These are phyloP conservation scores for Anarrhichthys ocellatus DNA, from an alignment of 2,113 vertebrate genomes.

Conservation along the genomic window DNA sequence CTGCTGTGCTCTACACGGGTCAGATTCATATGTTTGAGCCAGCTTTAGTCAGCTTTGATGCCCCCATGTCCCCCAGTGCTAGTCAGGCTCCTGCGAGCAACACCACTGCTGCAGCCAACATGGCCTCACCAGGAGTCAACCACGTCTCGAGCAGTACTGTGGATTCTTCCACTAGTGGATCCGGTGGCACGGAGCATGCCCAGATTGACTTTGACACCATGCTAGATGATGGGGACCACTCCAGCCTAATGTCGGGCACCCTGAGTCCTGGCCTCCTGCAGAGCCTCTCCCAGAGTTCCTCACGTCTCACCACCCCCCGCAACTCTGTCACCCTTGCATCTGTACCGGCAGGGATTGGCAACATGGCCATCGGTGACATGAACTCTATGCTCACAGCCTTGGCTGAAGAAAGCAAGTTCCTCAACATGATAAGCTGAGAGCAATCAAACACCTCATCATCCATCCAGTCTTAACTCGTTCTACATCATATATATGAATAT, in stretches of 20 bases:
- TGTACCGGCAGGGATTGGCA: slow-evolving; percentile 92
- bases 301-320: slow-evolving; percentile 95
- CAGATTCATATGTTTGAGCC: slow-evolving; percentile 94
- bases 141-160: slow-evolving; percentile 98
- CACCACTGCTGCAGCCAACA: slow-evolving; percentile 76
- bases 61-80: slow-evolving; percentile 79
- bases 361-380: slow-evolving; percentile 99
- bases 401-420: slow-evolving; percentile 97
- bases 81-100: slow-evolving; percentile 75
- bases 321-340: slow-evolving; percentile 94
- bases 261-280: slow-evolving; percentile 95
- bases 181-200: slow-evolving; percentile 86
- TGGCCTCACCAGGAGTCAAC: slow-evolving; percentile 92
- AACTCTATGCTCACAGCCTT: slow-evolving; percentile 98
- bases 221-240: slow-evolving; percentile 97
- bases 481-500: slow-evolving; percentile 72
- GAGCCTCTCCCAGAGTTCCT: slow-evolving; percentile 97
- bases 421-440: slow-evolving; percentile 95
- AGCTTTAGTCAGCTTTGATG: slow-evolving; percentile 80
- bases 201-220: slow-evolving; percentile 98
- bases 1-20: slow-evolving; percentile 88
- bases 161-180: slow-evolving; percentile 85
- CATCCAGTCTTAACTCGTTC: slow-evolving; percentile 45
- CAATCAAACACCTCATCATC: slow-evolving; percentile 42
- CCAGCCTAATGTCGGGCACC: slow-evolving; percentile 94